Conservation (phyloP, 2,888 invertebrate species). For the Lasioglossum lativentre region DNA sequence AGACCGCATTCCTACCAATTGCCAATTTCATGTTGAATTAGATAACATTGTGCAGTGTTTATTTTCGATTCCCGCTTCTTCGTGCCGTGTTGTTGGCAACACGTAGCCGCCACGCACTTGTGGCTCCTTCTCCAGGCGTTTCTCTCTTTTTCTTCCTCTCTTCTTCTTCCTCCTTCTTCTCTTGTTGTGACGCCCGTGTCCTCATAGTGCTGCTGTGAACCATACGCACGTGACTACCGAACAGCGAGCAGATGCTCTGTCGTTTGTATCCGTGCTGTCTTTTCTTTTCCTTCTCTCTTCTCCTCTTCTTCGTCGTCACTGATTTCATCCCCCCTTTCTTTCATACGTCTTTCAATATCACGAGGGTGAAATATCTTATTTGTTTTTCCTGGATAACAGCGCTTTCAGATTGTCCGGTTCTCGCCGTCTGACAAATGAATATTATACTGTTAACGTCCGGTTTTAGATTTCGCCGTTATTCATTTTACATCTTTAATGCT, state of each 20-base stretch:
- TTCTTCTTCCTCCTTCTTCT: neutral
- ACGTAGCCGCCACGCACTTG: constrained; percentile 12
- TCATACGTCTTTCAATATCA: neutral
- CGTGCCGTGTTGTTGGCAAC: constrained; percentile 15
- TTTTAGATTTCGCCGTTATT: neutral
- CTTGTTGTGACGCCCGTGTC: constrained; percentile 13
- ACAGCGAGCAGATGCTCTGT: neutral
- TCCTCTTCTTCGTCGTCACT: neutral
- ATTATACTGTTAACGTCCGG: neutral
- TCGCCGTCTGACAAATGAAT: neutral
- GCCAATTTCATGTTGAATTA: constrained; percentile 73
- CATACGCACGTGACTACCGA: constrained; percentile 26
- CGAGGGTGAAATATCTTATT: neutral
- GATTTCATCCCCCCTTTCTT: neutral
- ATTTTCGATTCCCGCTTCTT: constrained; percentile 64
- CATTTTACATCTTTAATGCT: neutral
- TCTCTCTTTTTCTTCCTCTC: neutral
- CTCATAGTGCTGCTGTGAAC: neutral
- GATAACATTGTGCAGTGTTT: constrained; percentile 72
- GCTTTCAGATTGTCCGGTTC: neutral
- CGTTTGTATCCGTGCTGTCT: neutral
- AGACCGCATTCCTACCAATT: constrained; percentile 69
- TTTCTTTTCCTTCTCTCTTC: neutral
- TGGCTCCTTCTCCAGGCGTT: constrained; percentile 16
- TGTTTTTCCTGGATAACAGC: neutral